Base-by-base conservation (phyloP, 2,888 invertebrate genomes). In the Zhuqinia jingwanae region DNA sequence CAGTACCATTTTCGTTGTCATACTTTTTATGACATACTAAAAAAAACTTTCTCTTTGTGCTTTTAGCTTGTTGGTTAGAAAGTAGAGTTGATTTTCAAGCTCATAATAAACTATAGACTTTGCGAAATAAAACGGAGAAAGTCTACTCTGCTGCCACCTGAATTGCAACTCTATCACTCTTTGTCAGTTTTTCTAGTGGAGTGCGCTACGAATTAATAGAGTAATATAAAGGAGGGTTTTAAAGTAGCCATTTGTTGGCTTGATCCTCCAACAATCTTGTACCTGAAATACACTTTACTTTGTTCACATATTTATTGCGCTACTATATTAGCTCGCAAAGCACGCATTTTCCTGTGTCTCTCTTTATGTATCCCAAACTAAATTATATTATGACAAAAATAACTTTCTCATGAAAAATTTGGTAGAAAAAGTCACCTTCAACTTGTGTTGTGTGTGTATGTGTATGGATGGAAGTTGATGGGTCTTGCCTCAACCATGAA, bases 381-480 rank as follows among this genome's bases (percentile, higher is more conserved):
- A n/a, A 68, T 68, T n/a, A 42, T 10, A 17, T 42, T 10, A 68
- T 17, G 42, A 20, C 17, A n/a, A 42, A 42, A 36, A 36, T 68
- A 17, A 53, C 53, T 53, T 53, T 53, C 36, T 36, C 65, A 5
- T 42, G 42, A 68, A 17, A n/a, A 68, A 20, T 36, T n/a, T 17
- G n/a, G n/a, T n/a, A n/a, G n/a, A n/a, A n/a, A n/a, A n/a, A n/a
- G n/a, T n/a, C n/a, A n/a, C n/a, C n/a, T n/a, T n/a, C n/a, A n/a
- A n/a, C n/a, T n/a, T n/a, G n/a, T n/a, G n/a, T n/a, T n/a, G n/a
- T 68, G 20, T 42, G 6, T 68, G 36, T 17, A 73, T 50, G 47
- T 36, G n/a, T n/a, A n/a, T n/a, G n/a, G n/a, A n/a, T 75, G 77
- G 20, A 42, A 47, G 63, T 45, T 78, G 78, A 78, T 63, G 63